Evolutionary conservation across 64 coral and sea anemone genomes (phyloP), one percentile per base, ranked within the genome.

Genomic region (Montipora cactus): DNA sequence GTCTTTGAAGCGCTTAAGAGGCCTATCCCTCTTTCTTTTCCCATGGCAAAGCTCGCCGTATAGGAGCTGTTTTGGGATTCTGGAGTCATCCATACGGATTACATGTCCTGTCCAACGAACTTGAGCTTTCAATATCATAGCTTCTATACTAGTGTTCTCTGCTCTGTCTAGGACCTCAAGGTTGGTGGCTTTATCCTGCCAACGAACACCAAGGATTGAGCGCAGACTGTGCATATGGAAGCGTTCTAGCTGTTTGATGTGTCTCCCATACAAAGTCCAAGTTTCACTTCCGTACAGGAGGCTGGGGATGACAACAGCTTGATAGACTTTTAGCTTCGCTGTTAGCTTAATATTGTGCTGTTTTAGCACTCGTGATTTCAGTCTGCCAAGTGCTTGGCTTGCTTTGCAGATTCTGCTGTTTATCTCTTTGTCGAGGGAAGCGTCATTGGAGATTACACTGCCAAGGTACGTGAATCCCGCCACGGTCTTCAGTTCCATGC

Each of bases 341-440:
- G 66, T 52, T 13, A 92, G 67, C 16, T 46, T 23, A 76, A 92
- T 75, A 67, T 83, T 74, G 9, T 84, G 79, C 5, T 85, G 80
- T 47, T 75, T 73, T 28, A 84, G 55, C 50, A 92, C 69, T 57
- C 18, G 2, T 14, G 53, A 37, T 28, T 28, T 16, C 14, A 77
- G 52, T 22, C 91, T 45, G 3, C 91, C 81, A 37, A 93, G 55
- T 12, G 91, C 91, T 22, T 93, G 81, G 81, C 80, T 93, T 76
- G 81, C 91, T 53, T 93, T 93, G 14, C 52, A 75, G 49, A 86
- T 93, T 25, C 91, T 86, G 11, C 69, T 19, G 7, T 21, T 72
- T 44, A 87, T 87, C 76, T 93, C 90, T 92, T 84, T 92, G 79
- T 92, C 80, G 68, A 84, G 79, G 44, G 89, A 80, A 2, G 69